phyloP scores from a whole-genome alignment of 2,113 vertebrate genomes.

The Chunga burmeisteri region DNA sequence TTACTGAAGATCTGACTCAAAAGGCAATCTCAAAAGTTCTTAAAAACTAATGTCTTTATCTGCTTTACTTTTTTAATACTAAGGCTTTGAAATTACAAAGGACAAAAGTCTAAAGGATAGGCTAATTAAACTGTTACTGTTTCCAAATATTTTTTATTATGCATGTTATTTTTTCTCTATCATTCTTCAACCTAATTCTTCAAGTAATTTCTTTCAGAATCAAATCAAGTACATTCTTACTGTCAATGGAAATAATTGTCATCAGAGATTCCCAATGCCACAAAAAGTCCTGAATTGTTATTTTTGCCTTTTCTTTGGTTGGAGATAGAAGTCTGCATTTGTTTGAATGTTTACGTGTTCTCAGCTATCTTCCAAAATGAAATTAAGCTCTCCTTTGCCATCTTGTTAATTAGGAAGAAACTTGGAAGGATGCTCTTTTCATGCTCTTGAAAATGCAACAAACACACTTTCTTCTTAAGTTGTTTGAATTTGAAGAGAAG shows the following conservation, averaged over 20 bases:
- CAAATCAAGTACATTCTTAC: background rate
- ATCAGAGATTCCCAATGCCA: background rate
- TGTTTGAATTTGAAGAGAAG: background rate
- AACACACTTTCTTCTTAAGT: background rate
- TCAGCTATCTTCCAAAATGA: background rate
- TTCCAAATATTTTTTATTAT: background rate
- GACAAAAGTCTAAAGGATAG: background rate
- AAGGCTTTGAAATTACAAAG: background rate
- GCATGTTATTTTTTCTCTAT: background rate
- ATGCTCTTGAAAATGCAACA: background rate
- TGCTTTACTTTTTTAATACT: background rate
- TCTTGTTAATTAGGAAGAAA: background rate
- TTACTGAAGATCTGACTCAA: background rate
- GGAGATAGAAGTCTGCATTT: background rate
- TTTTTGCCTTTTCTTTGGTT: background rate
- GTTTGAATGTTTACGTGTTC: background rate
- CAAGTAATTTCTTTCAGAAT: background rate
- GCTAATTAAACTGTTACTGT: background rate
- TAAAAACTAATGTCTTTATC: background rate
- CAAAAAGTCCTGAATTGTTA: background rate
- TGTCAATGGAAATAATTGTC: background rate
- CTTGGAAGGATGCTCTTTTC: background rate
- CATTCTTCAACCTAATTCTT: background rate
- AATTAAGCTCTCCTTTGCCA: background rate
- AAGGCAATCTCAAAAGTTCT: background rate